Percentiles rank a stretch among this genome's conserved stretches.
Evolutionary conservation across 2,888 invertebrate genomes (phyloP).

Genomic region (Tipula vernalis): DNA sequence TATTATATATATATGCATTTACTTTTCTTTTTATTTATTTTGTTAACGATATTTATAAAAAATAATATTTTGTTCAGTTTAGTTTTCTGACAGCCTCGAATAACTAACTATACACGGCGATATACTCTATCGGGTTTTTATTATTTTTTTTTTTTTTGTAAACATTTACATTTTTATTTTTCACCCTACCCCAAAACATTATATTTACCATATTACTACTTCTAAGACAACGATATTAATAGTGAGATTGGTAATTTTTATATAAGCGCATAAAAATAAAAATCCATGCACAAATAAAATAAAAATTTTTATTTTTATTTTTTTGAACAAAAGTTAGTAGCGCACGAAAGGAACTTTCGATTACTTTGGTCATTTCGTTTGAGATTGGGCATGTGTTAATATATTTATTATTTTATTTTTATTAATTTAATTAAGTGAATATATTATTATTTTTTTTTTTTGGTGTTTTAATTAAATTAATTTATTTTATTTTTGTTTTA

Average conservation of each 20-base stretch:
- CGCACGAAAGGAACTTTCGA: slow-evolving; percentile 25
- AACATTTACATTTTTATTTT: neutral
- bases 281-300: neutral
- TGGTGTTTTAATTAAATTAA: neutral
- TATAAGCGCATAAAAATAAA: neutral
- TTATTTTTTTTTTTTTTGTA: neutral
- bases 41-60: neutral
- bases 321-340: neutral
- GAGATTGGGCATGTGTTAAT: slow-evolving; percentile 36
- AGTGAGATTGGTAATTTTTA: neutral
- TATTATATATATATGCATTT: neutral
- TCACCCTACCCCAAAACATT: neutral
- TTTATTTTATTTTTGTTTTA: neutral
- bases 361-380: slow-evolving; percentile 35
- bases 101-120: neutral
- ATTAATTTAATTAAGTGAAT: slow-evolving; percentile 5
- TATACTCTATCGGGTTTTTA: neutral
- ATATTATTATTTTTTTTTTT: neutral
- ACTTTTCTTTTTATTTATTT: neutral
- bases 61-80: neutral
- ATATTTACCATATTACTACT: neutral
- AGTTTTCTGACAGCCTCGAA: neutral
- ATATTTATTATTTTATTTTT: slow-evolving; percentile 15
- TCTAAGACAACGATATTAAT: neutral
- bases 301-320: neutral